phyloP scores from a whole-genome alignment of 1,140 invertebrate species.

The Tetramorium simillimum region DNA sequence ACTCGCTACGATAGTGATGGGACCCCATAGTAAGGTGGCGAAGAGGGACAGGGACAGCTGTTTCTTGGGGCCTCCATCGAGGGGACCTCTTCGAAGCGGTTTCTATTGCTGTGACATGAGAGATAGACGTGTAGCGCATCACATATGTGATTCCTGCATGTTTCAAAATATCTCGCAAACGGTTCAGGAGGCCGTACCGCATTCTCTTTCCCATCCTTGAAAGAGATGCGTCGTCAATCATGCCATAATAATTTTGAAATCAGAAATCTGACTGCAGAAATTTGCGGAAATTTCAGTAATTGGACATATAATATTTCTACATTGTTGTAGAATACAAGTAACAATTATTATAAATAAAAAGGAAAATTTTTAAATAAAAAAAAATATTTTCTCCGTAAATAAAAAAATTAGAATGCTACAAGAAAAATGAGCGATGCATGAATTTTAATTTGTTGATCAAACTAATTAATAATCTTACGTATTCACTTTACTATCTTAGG shows the following conservation, averaged over 20 bases:
- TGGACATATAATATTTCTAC: not conserved
- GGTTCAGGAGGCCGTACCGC: conserved; percentile 2
- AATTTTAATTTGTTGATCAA: not conserved
- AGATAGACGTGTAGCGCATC: conserved; percentile 54
- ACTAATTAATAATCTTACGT: not conserved
- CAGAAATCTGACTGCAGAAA: not conserved
- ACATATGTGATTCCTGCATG: conserved; percentile 45
- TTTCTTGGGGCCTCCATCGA: conserved; percentile 47
- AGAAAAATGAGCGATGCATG: not conserved
- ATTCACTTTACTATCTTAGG: not conserved
- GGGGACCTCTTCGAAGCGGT: conserved; percentile 65
- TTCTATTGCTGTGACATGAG: conserved; percentile 51
- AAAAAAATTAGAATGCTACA: no score
- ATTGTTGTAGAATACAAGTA: not conserved
- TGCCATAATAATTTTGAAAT: not conserved
- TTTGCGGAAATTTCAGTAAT: not conserved
- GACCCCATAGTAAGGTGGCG: conserved; percentile 66
- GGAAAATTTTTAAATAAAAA: not conserved
- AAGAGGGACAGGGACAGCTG: conserved; percentile 70
- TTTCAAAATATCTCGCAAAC: conserved; percentile 26
- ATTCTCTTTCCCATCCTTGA: not conserved
- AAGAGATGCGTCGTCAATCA: conserved; percentile 26
- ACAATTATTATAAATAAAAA: not conserved
- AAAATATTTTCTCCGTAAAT: not conserved
- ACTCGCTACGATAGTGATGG: conserved; percentile 14